A percentile compares a stretch with the other conserved stretches of the same genome.
Conservation (phyloP, 2,113 vertebrate genomes). For the Campylomormyrus tamandua region DNA sequence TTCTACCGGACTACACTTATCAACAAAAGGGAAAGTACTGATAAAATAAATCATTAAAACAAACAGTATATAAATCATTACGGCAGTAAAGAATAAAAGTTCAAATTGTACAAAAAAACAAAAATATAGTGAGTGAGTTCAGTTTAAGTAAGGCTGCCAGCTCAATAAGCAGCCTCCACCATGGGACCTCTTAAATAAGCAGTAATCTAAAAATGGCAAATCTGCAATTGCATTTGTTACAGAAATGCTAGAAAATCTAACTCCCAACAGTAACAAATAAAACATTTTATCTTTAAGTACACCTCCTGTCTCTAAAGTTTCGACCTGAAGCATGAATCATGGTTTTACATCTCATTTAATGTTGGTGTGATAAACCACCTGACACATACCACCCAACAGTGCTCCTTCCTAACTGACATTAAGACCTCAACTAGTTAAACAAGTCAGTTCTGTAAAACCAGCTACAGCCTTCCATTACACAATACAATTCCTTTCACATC, state of each 20-base stretch:
- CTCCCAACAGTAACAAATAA: background rate
- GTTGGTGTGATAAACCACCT: background rate
- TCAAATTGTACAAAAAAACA: background rate
- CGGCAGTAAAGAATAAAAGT: background rate
- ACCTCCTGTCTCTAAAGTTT: background rate
- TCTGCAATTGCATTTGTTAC: background rate
- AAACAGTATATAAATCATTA: background rate
- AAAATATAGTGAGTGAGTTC: background rate
- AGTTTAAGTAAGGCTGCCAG: background rate
- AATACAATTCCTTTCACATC: background rate
- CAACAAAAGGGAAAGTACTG: background rate
- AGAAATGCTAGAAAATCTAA: background rate
- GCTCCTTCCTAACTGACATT: background rate
- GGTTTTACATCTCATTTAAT: background rate
- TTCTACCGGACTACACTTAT: background rate
- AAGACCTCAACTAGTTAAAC: background rate
- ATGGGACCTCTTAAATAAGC: background rate
- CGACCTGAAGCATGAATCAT: background rate
- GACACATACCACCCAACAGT: background rate
- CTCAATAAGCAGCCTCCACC: background rate
- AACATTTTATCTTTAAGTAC: background rate
- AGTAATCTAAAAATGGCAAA: background rate
- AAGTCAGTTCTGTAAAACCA: background rate
- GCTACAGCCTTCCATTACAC: background rate
- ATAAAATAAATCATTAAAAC: background rate